phyloP scores from a whole-genome alignment of 1,140 invertebrate genomes.

The Lysiphlebus fabarum region DNA sequence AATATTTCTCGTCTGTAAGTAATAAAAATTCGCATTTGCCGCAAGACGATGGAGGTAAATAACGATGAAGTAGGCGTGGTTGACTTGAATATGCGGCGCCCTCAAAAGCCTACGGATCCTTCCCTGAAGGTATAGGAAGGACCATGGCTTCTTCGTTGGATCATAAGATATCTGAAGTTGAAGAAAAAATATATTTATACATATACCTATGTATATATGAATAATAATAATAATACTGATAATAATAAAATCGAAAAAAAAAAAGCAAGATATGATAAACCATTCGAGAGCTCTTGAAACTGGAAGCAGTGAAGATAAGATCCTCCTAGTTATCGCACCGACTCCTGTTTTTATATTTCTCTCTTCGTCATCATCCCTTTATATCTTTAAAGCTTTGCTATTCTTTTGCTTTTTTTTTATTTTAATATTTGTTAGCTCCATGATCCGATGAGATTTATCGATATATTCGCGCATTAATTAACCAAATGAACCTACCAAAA shows the following conservation, averaged over 20 bases:
- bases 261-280: neutral
- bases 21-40: conserved; percentile 40
- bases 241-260: conserved; percentile 1
- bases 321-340: conserved; percentile 47
- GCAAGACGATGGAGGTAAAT: conserved; percentile 41
- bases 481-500: too few species aligned
- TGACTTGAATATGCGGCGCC: conserved; percentile 42
- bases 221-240: neutral
- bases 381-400: neutral
- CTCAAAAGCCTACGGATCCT: conserved; percentile 39
- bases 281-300: conserved; percentile 34
- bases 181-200: neutral
- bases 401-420: too few species aligned
- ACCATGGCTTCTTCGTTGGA: conserved; percentile 11
- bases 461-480: too few species aligned
- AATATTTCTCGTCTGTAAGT: conserved; percentile 14
- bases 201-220: too few species aligned
- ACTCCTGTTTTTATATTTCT: conserved; percentile 36
- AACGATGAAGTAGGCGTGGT: conserved; percentile 46
- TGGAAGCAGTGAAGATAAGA: conserved; percentile 46
- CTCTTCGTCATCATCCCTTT: neutral
- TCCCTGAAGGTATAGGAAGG: conserved; percentile 34
- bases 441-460: too few species aligned
- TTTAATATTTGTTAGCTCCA: too few species aligned
- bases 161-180: neutral